Percentiles rank a stretch among this genome's conserved stretches.
These are phyloP conservation scores for Bombylius discolor DNA, from an alignment of 2,888 invertebrate genomes.

Conservation along the genomic window DNA sequence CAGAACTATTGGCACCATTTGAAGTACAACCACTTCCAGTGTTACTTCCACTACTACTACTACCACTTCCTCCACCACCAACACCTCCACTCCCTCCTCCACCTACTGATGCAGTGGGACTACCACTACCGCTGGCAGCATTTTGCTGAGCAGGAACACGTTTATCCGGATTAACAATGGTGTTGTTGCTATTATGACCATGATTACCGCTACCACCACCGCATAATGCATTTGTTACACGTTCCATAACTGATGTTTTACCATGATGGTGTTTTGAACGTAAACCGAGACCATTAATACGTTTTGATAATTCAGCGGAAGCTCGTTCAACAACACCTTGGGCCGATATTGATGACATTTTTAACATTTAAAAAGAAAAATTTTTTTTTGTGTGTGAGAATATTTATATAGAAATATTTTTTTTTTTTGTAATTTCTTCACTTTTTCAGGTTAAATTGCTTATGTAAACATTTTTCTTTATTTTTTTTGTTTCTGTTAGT, in stretches of 20 bases:
- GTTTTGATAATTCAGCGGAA: constrained; percentile 76
- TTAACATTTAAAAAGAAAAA: constrained; percentile 9
- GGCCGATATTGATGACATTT: constrained; percentile 72
- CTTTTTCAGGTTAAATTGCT: too few relatives aligned
- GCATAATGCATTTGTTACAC: constrained; percentile 76
- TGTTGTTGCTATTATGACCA: constrained; percentile 20
- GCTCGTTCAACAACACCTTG: constrained; percentile 86
- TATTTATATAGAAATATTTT: too few relatives aligned
- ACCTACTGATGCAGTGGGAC: neutral
- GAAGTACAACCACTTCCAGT: constrained; percentile 18
- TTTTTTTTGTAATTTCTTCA: too few relatives aligned
- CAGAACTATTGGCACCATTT: constrained; percentile 9
- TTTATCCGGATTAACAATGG: constrained; percentile 36
- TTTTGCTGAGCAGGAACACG: constrained; percentile 27
- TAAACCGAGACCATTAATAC: constrained; percentile 71
- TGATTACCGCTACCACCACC: constrained; percentile 45
- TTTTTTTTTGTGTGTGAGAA: too few relatives aligned
- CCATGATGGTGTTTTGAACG: constrained; percentile 45
- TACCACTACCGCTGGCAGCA: constrained; percentile 4
- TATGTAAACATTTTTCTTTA: too few relatives aligned
- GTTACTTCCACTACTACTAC: constrained; percentile 12
- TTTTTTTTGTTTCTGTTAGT: too few relatives aligned
- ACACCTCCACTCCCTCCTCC: neutral
- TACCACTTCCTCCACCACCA: constrained; percentile 5
- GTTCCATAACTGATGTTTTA: constrained; percentile 66